phyloP scores from a whole-genome alignment of 1,140 invertebrate genomes.

The Saccostrea echinata region DNA sequence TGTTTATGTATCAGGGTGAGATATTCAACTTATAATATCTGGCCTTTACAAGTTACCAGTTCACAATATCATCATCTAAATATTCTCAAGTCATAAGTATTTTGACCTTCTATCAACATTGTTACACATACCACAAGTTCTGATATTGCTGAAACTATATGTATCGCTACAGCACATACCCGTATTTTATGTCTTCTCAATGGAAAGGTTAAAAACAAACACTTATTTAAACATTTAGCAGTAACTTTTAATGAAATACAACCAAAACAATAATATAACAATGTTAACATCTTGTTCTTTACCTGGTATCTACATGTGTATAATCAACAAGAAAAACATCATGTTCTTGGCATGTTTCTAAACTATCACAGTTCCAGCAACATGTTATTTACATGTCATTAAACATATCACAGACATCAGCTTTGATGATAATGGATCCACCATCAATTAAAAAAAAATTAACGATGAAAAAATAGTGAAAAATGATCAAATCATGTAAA shows the following conservation, averaged over 20 bases:
- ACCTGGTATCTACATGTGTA: too few relatives aligned
- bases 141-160: too few relatives aligned
- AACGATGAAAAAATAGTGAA: background rate
- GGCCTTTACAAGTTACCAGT: too few relatives aligned
- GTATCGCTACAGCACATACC: too few relatives aligned
- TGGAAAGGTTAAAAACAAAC: background rate
- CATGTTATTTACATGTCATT: background rate
- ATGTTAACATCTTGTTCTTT: background rate
- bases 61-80: too few relatives aligned
- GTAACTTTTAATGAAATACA: slow-evolving; percentile 6
- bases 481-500: background rate
- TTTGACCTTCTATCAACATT: too few relatives aligned
- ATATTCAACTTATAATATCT: too few relatives aligned
- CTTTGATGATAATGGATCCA: slow-evolving; percentile 20
- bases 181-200: too few relatives aligned
- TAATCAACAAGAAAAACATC: background rate
- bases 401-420: slow-evolving; percentile 34
- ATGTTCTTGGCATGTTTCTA: background rate
- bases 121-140: too few relatives aligned
- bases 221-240: background rate
- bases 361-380: background rate
- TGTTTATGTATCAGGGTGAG: too few relatives aligned
- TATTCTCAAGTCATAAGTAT: too few relatives aligned
- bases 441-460: background rate
- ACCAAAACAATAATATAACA: background rate